These are phyloP conservation scores for Chlorodrepanis virens DNA, from an alignment of 2,113 vertebrate genomes.

Conservation along the genomic window DNA sequence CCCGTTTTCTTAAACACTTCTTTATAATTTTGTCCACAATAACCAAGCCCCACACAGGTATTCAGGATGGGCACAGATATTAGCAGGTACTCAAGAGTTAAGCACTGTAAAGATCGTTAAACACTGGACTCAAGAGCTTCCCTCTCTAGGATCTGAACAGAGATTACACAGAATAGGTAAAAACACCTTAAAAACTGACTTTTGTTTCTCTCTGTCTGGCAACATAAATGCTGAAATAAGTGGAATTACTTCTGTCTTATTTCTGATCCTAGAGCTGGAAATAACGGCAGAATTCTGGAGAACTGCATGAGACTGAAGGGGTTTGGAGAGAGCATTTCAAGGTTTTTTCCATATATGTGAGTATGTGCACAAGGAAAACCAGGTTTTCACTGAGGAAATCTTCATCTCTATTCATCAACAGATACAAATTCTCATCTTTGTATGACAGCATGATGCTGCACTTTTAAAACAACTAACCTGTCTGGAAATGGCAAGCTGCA, in stretches of 20 bases:
- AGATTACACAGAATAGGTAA: background rate
- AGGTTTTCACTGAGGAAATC: background rate
- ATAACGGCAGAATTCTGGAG: background rate
- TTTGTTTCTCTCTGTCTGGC: background rate
- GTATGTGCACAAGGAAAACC: background rate
- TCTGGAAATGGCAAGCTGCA: slow-evolving; percentile 96
- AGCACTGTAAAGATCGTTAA: background rate
- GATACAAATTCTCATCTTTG: background rate
- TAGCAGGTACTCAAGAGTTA: background rate
- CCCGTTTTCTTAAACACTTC: background rate
- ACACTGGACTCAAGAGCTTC: background rate
- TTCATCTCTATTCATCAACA: background rate
- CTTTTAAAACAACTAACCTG: slow-evolving; percentile 82
- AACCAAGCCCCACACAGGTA: background rate
- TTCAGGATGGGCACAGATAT: background rate
- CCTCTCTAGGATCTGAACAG: background rate
- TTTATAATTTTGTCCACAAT: background rate
- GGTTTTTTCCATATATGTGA: background rate
- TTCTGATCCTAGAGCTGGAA: background rate
- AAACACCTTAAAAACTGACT: background rate
- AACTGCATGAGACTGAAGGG: background rate
- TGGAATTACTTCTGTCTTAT: background rate
- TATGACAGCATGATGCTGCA: background rate
- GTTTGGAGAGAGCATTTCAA: background rate
- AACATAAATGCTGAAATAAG: background rate